A percentile compares a stretch with the other conserved stretches of the same genome.
phyloP scores from a whole-genome alignment of 2,888 invertebrate genomes.

The Tricholauxania praeusta region DNA sequence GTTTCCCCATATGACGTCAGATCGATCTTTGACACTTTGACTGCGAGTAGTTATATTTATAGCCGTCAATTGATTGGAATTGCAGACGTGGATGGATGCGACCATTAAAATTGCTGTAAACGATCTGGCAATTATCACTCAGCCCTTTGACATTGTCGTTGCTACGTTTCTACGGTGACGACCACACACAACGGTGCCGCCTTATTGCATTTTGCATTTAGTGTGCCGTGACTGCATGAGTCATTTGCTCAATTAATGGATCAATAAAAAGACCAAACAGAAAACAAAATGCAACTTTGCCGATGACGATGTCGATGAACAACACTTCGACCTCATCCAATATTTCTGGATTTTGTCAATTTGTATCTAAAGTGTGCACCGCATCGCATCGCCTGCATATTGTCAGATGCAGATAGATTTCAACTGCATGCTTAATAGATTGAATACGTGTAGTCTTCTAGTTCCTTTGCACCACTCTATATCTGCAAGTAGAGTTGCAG shows the following conservation, averaged over 20 bases:
- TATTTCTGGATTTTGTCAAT: slow-evolving; percentile 3
- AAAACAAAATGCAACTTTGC: not conserved
- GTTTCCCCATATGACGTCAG: not conserved
- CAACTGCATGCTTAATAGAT: too few relatives aligned
- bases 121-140: slow-evolving; percentile 3
- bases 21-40: slow-evolving; percentile 12
- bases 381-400: not conserved
- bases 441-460: too few relatives aligned
- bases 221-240: not conserved
- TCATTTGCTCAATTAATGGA: slow-evolving; percentile 11
- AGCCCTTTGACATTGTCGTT: slow-evolving; percentile 20
- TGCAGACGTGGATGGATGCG: not conserved
- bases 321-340: not conserved
- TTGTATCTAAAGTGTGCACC: slow-evolving; percentile 5
- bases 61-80: not conserved
- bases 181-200: slow-evolving; percentile 23
- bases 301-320: not conserved
- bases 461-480: not conserved
- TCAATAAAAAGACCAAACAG: not conserved
- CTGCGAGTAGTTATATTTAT: not conserved
- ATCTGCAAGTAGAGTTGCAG: not conserved
- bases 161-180: not conserved
- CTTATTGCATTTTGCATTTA: slow-evolving; percentile 13
- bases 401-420: not conserved
- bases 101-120: slow-evolving; percentile 1